Conservation (phyloP, 2,888 invertebrate species). For the Drosophila maculinotata region DNA sequence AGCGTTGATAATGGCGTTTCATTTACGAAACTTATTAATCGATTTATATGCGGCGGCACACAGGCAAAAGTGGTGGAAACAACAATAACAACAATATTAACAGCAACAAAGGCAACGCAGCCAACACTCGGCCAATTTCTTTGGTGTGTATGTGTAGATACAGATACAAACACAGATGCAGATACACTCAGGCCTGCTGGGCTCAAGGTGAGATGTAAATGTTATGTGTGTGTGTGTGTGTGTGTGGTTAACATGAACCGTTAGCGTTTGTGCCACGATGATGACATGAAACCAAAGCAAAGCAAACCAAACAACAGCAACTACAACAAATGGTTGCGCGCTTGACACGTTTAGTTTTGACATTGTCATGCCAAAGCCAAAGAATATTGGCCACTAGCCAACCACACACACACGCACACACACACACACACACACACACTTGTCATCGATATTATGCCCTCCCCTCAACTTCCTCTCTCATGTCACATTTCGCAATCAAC, state of each 20-base stretch:
- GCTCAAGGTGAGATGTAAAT: slow-evolving; percentile 77
- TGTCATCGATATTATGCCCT: too few species aligned
- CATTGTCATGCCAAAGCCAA: slow-evolving; percentile 75
- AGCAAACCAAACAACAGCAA: slow-evolving; percentile 15
- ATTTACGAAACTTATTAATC: slow-evolving; percentile 80
- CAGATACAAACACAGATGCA: slow-evolving; percentile 23
- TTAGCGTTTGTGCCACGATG: slow-evolving; percentile 60
- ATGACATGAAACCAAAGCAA: slow-evolving; percentile 52
- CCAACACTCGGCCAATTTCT: slow-evolving; percentile 51
- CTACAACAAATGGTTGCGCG: slow-evolving; percentile 35
- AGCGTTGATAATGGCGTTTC: slow-evolving; percentile 65
- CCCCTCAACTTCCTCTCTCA: slow-evolving; percentile 1
- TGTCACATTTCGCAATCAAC: slow-evolving; percentile 48
- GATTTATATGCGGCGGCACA: slow-evolving; percentile 76
- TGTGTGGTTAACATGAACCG: slow-evolving; percentile 54
- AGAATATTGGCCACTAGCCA: slow-evolving; percentile 66
- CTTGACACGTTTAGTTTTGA: slow-evolving; percentile 74
- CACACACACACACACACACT: background rate
- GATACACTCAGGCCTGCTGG: slow-evolving; percentile 6
- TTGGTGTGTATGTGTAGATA: slow-evolving; percentile 25
- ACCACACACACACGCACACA: slow-evolving; percentile 17
- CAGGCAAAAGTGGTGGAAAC: slow-evolving; percentile 38
- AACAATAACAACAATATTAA: slow-evolving; percentile 4
- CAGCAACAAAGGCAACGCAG: slow-evolving; percentile 14
- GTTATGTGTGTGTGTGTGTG: slow-evolving; percentile 31